Percentiles rank a stretch among this genome's conserved stretches.
Conservation (phyloP, 1,140 invertebrate genomes). For the Camponotus floridanus region DNA sequence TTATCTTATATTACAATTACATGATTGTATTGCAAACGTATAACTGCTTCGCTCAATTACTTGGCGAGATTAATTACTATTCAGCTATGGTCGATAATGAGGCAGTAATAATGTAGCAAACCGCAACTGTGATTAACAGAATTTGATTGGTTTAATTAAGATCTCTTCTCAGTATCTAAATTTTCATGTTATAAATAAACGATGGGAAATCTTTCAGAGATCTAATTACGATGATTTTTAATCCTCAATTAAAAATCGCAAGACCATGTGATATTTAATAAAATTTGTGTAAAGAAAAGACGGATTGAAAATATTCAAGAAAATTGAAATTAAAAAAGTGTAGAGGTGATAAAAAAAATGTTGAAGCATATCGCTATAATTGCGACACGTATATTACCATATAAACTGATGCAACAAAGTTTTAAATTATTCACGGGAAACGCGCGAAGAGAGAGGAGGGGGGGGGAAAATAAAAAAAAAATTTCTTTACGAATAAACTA, state of each 20-base stretch:
- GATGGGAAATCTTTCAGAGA: background rate
- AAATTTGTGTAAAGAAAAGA: background rate
- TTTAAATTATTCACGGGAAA: background rate
- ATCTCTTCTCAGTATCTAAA: background rate
- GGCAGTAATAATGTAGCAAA: constrained; percentile 42
- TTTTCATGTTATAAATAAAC: background rate
- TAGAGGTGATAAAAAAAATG: background rate
- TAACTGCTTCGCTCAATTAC: constrained; percentile 43
- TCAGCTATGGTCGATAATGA: constrained; percentile 48
- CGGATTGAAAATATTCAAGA: background rate
- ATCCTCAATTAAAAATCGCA: background rate
- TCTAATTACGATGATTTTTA: background rate
- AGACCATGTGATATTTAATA: background rate
- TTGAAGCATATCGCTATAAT: background rate
- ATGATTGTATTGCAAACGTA: constrained; percentile 13
- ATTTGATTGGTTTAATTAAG: constrained; percentile 17
- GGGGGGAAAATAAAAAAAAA: background rate
- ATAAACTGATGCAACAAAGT: background rate
- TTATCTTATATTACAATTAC: background rate
- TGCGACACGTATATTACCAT: background rate
- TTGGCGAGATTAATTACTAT: constrained; percentile 50
- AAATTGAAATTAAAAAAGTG: background rate
- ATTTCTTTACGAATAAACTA: background rate
- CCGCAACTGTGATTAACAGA: constrained; percentile 40
- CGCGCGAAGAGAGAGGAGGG: no score